phyloP scores from a whole-genome alignment of 92 coral and sea anemone species.

The Zoanthus sociatus region DNA sequence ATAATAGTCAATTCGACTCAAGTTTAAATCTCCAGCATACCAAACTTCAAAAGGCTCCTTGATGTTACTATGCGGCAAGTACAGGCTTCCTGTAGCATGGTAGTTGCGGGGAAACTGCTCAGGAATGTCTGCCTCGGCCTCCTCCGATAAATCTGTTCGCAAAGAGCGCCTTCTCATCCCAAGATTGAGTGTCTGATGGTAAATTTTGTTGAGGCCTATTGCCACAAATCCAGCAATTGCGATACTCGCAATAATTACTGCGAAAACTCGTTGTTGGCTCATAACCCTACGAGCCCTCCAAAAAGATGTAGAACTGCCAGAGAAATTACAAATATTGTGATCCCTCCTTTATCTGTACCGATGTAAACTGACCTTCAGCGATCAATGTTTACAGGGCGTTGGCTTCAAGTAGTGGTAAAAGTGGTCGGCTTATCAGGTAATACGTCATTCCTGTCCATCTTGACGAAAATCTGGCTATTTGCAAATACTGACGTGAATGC shows the following conservation, averaged over 20 bases:
- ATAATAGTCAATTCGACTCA: slow-evolving; percentile 46
- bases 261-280: not conserved
- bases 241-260: not conserved
- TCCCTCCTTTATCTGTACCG: not conserved
- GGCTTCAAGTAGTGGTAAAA: not conserved
- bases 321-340: not conserved
- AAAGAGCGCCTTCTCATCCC: slow-evolving; percentile 27
- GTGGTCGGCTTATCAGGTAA: slow-evolving; percentile 9
- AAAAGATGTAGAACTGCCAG: not conserved
- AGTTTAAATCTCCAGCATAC: slow-evolving; percentile 43
- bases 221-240: slow-evolving; percentile 37
- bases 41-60: slow-evolving; percentile 47
- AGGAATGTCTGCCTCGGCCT: not conserved
- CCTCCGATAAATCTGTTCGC: slow-evolving; percentile 20
- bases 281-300: not conserved
- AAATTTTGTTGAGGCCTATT: slow-evolving; percentile 19
- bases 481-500: not conserved
- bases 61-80: slow-evolving; percentile 34
- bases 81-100: slow-evolving; percentile 40
- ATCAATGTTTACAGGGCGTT: not conserved
- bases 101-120: slow-evolving; percentile 39
- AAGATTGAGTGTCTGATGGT: not conserved
- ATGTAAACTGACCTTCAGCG: too few relatives aligned
- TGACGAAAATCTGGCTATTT: slow-evolving; percentile 15
- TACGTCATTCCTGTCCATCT: slow-evolving; percentile 10